A percentile compares a stretch with the other conserved stretches of the same genome.
phyloP scores from a whole-genome alignment of 2,888 invertebrate genomes.

The Ichneumon xanthorius region DNA sequence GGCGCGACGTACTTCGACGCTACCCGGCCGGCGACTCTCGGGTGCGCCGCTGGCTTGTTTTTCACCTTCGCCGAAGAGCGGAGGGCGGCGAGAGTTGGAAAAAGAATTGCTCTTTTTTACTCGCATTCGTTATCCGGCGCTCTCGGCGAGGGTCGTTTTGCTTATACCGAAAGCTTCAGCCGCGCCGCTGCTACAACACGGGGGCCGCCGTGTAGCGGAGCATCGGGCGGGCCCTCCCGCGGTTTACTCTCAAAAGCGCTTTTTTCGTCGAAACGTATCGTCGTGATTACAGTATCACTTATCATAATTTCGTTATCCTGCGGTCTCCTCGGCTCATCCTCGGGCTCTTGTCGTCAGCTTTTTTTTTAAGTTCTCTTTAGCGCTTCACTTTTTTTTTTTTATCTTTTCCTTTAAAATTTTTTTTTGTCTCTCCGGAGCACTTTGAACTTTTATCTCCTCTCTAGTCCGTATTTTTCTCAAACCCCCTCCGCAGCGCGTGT shows the following conservation, averaged over 20 bases:
- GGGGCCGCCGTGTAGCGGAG: constrained; percentile 1
- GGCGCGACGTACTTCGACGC: background rate
- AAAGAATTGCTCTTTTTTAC: constrained; percentile 39
- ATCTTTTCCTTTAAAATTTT: constrained; percentile 6
- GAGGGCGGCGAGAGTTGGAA: constrained; percentile 24
- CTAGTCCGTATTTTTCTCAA: constrained; percentile 1
- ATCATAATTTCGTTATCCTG: constrained; percentile 69
- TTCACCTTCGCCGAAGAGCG: constrained; percentile 27
- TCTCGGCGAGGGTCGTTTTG: constrained; percentile 29
- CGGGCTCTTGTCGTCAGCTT: constrained; percentile 35
- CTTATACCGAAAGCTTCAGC: background rate
- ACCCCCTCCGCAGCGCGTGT: background rate
- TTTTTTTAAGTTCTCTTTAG: constrained; percentile 36
- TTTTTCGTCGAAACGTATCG: constrained; percentile 57
- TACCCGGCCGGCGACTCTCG: constrained; percentile 5
- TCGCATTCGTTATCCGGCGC: constrained; percentile 43
- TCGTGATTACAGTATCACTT: constrained; percentile 70
- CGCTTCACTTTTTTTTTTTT: constrained; percentile 14
- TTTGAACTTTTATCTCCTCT: constrained; percentile 28
- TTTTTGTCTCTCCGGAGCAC: constrained; percentile 23
- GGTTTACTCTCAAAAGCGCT: constrained; percentile 38
- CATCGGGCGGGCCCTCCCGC: background rate
- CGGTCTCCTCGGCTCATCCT: constrained; percentile 30
- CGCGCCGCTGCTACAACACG: background rate
- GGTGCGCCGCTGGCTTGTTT: constrained; percentile 33